phyloP scores from a whole-genome alignment of 1,140 invertebrate species.

The Tetraneura akinire region DNA sequence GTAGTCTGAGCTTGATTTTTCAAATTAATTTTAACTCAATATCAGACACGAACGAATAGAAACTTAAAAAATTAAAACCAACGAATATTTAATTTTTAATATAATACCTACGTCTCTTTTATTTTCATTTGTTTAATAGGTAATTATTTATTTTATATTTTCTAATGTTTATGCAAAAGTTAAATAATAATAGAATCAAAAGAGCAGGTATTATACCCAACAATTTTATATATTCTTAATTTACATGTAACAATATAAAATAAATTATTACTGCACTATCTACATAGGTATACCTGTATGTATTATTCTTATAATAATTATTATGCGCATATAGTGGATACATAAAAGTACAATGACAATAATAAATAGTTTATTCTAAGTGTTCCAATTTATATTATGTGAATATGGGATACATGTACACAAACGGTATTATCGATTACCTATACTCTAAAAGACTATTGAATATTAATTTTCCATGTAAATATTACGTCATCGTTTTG shows the following conservation, averaged over 20 bases:
- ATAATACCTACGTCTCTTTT: too few relatives aligned
- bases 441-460: slow-evolving; percentile 11
- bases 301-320: background rate
- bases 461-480: slow-evolving; percentile 12
- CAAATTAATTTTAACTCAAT: slow-evolving; percentile 37
- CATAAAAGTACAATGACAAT: background rate
- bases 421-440: slow-evolving; percentile 9
- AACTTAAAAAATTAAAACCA: background rate
- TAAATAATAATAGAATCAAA: background rate
- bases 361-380: background rate
- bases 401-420: too few relatives aligned
- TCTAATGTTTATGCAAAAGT: background rate
- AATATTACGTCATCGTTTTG: slow-evolving; percentile 8
- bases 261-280: too few relatives aligned
- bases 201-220: too few relatives aligned
- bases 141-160: background rate
- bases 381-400: background rate
- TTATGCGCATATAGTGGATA: too few relatives aligned
- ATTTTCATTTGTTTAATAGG: too few relatives aligned
- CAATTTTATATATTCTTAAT: too few relatives aligned
- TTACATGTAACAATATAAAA: too few relatives aligned
- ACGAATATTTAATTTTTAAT: background rate
- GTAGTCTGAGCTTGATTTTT: background rate
- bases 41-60: background rate
- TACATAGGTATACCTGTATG: too few relatives aligned